These are phyloP conservation scores for Xestoiulus laeticollis DNA, from an alignment of 2,888 invertebrate species.

Conservation along the genomic window DNA sequence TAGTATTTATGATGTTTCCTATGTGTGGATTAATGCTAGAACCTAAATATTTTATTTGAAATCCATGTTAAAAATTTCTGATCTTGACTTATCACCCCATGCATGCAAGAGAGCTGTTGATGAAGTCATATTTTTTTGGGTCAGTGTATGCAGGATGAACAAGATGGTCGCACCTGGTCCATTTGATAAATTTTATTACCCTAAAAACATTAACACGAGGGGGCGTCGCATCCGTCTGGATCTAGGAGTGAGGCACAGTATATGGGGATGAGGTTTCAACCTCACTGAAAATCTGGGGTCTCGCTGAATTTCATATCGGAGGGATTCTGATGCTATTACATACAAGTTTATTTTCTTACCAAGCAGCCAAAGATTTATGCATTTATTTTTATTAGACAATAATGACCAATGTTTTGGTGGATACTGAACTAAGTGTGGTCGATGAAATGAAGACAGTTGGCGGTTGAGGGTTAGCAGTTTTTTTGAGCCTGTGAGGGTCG, in stretches of 20 bases:
- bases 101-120: too few species aligned
- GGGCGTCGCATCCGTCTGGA: neutral
- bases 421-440: constrained; percentile 11
- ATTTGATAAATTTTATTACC: neutral
- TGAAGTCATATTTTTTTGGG: neutral
- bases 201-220: neutral
- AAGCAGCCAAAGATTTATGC: neutral
- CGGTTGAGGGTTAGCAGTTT: neutral
- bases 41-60: too few species aligned
- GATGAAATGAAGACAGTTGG: constrained; percentile 20
- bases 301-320: neutral
- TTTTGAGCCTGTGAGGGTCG: neutral
- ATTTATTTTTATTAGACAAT: constrained; percentile 24
- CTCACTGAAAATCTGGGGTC: neutral
- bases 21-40: too few species aligned
- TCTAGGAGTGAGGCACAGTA: neutral
- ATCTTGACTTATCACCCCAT: too few species aligned
- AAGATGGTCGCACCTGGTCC: constrained; percentile 16
- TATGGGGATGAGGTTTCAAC: neutral
- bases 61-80: too few species aligned
- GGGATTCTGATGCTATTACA: neutral
- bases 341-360: neutral
- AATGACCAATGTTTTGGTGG: constrained; percentile 8
- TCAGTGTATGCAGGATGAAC: neutral
- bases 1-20: too few species aligned